Percentiles rank a stretch among this genome's conserved stretches.
phyloP scores from a whole-genome alignment of 2,888 invertebrate genomes.

The Euspilapteryx auroguttella region DNA sequence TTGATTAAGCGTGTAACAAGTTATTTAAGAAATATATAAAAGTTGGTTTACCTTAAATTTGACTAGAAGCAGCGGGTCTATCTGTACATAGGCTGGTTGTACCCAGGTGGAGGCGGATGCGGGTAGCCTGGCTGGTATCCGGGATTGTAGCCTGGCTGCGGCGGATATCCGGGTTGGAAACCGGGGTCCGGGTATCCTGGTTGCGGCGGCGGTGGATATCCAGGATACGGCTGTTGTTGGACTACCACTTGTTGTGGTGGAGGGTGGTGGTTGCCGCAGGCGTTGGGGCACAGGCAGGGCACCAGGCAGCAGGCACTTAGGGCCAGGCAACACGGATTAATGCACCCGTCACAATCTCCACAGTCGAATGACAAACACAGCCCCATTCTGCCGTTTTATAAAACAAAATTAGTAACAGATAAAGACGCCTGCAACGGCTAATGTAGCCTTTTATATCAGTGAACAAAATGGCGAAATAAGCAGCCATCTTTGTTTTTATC shows the following conservation, averaged over 20 bases:
- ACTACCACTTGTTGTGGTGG: slow-evolving; percentile 32
- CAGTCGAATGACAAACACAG: slow-evolving; percentile 43
- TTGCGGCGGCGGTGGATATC: slow-evolving; percentile 24
- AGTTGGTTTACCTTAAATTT: too few species aligned
- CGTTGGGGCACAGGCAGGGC: slow-evolving; percentile 46
- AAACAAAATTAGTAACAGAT: too few species aligned
- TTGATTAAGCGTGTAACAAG: too few species aligned
- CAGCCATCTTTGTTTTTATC: too few species aligned
- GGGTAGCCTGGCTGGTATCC: slow-evolving; percentile 16
- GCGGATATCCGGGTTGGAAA: slow-evolving; percentile 26
- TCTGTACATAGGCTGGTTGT: slow-evolving; percentile 2
- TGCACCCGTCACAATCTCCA: slow-evolving; percentile 40
- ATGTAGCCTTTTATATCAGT: too few species aligned
- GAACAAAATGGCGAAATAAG: too few species aligned
- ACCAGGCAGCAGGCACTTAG: slow-evolving; percentile 43
- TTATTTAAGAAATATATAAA: too few species aligned
- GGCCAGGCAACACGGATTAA: slow-evolving; percentile 45
- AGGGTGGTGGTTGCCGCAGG: slow-evolving; percentile 37
- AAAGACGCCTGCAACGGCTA: too few species aligned
- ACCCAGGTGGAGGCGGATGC: not conserved
- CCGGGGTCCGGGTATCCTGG: slow-evolving; percentile 15
- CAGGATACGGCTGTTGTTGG: slow-evolving; percentile 18
- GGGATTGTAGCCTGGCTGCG: slow-evolving; percentile 11
- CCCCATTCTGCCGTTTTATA: slow-evolving; percentile 38
- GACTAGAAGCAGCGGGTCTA: too few species aligned